Conservation (phyloP, 2,888 invertebrate species). For the Dascillus cervinus region DNA sequence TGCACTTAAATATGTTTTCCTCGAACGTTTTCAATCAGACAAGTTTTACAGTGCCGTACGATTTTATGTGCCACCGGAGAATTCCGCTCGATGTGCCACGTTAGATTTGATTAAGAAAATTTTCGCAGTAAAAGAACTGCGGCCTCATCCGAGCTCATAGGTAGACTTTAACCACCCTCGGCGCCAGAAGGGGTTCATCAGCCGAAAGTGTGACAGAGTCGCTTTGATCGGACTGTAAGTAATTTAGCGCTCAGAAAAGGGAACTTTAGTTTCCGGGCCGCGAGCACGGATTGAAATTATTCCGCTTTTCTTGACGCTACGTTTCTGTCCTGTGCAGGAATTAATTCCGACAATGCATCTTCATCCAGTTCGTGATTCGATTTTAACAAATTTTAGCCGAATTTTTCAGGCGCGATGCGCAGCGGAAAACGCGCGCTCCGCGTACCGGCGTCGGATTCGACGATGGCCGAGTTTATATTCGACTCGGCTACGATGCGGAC, state of each 20-base stretch:
- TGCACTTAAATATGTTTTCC: constrained; percentile 32
- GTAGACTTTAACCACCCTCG: constrained; percentile 16
- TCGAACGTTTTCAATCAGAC: constrained; percentile 31
- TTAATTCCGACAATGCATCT: constrained; percentile 21
- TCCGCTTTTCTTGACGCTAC: constrained; percentile 31
- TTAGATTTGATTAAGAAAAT: constrained; percentile 35
- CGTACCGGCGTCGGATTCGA: constrained; percentile 12
- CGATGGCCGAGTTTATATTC: constrained; percentile 6
- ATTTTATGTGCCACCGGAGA: constrained; percentile 31
- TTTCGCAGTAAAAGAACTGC: constrained; percentile 25
- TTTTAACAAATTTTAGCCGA: no score
- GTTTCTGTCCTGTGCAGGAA: constrained; percentile 26
- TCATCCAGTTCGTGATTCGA: no score
- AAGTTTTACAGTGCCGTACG: constrained; percentile 28
- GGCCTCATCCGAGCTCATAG: constrained; percentile 17
- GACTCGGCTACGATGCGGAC: constrained; percentile 4
- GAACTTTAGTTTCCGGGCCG: constrained; percentile 29
- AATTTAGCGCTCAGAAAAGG: constrained; percentile 29
- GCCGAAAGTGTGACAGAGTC: constrained; percentile 24
- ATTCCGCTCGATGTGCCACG: constrained; percentile 29
- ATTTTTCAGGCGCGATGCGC: no score
- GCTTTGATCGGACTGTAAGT: constrained; percentile 33
- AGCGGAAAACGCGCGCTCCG: constrained; percentile 12
- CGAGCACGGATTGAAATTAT: constrained; percentile 34
- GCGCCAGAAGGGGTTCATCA: constrained; percentile 24